Percentiles rank a stretch among this genome's conserved stretches.
Evolutionary conservation across 2,797 vertebrate genomes (phyloP).

Genomic region (Eulemur albifrons): DNA sequence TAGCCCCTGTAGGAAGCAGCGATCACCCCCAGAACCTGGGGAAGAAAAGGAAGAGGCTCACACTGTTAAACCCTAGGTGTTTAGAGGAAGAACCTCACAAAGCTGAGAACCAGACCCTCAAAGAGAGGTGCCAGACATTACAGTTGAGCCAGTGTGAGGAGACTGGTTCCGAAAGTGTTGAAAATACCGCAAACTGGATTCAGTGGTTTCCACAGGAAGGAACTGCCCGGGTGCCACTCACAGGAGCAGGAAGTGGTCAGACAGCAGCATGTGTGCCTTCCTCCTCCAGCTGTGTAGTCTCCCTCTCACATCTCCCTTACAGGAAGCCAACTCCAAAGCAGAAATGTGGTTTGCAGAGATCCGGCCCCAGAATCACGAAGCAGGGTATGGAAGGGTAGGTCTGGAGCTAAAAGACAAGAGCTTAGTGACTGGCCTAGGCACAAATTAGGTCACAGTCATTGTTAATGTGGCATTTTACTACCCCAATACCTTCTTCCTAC

Average conservation of each 20-base stretch:
- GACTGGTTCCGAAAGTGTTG: neutral
- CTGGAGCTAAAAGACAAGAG: neutral
- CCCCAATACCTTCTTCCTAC: neutral
- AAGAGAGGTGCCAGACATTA: no score
- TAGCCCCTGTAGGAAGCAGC: neutral
- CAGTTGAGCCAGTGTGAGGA: neutral
- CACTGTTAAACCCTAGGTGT: neutral
- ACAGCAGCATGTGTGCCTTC: neutral
- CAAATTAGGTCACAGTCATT: neutral
- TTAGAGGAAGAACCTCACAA: neutral
- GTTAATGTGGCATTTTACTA: neutral
- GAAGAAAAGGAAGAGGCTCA: neutral
- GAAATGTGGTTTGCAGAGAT: neutral
- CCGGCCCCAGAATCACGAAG: neutral
- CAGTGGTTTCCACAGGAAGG: neutral
- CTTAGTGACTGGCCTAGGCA: no score
- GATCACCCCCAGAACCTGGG: neutral
- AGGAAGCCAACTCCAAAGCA: neutral
- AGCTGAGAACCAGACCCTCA: neutral
- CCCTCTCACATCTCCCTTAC: no score
- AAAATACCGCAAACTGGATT: neutral
- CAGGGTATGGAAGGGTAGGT: neutral
- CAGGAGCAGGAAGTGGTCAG: neutral
- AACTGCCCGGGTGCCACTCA: rapidly evolving
- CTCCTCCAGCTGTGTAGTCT: neutral